phyloP scores from a whole-genome alignment of 2,888 invertebrate genomes.

The Malachius bipustulatus region DNA sequence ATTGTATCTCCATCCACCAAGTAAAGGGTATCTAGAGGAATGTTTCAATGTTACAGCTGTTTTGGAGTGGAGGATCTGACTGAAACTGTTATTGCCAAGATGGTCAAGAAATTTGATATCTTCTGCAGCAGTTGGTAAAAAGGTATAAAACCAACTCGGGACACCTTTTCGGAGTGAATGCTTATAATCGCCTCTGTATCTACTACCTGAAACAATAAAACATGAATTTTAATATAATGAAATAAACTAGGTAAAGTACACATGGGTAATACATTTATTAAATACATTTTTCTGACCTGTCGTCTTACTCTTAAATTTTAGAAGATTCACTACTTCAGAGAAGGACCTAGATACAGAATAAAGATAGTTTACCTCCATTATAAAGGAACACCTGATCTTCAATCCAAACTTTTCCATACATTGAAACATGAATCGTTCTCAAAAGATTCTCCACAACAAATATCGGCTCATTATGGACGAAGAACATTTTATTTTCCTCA shows the following conservation, averaged over 20 bases:
- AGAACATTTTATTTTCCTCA: constrained; percentile 11
- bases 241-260: no score
- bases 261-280: no score
- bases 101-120: constrained; percentile 21
- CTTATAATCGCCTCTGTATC: background rate
- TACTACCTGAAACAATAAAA: background rate
- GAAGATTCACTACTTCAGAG: no score
- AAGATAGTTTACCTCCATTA: constrained; percentile 19
- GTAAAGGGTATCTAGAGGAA: constrained; percentile 19
- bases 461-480: constrained; percentile 16
- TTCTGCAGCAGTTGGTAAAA: constrained; percentile 21
- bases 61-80: constrained; percentile 13
- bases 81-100: constrained; percentile 21
- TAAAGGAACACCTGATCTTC: constrained; percentile 20
- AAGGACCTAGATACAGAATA: constrained; percentile 3
- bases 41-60: constrained; percentile 19
- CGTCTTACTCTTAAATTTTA: no score
- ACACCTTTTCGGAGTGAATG: no score
- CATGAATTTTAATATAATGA: no score
- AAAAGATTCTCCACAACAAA: constrained; percentile 18
- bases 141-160: constrained; percentile 18
- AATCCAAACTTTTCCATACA: constrained; percentile 22
- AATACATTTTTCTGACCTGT: no score
- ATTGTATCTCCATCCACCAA: constrained; percentile 22
- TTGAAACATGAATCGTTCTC: constrained; percentile 23